These are phyloP conservation scores for Columba janthina DNA, from an alignment of 2,113 vertebrate genomes.

Conservation along the genomic window DNA sequence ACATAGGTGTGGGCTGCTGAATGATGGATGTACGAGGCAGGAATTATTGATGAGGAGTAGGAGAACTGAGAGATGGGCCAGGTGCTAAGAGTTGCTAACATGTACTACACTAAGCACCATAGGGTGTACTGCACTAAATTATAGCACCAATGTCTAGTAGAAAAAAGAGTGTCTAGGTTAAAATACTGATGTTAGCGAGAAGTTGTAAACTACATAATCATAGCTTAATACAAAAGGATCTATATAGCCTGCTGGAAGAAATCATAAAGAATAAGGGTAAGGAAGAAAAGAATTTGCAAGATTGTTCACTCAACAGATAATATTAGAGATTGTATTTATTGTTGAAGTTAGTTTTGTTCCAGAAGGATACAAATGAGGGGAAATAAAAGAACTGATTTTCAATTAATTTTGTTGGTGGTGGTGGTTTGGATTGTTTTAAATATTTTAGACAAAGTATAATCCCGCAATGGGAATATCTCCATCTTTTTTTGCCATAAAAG, in stretches of 20 bases:
- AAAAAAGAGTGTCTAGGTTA: background rate
- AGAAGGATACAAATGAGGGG: background rate
- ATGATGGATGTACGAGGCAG: background rate
- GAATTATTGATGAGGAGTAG: slow-evolving; percentile 35
- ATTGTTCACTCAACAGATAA: background rate
- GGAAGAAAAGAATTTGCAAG: background rate
- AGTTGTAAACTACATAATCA: background rate
- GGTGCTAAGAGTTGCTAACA: background rate
- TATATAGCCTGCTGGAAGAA: background rate
- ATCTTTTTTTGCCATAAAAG: background rate
- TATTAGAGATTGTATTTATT: background rate
- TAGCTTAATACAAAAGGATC: background rate
- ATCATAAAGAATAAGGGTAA: background rate
- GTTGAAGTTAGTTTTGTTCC: background rate
- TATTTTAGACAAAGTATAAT: background rate
- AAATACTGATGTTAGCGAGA: background rate
- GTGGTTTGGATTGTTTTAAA: background rate
- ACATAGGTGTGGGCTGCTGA: background rate
- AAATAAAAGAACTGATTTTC: background rate
- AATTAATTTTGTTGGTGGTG: background rate
- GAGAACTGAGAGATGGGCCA: slow-evolving; percentile 29
- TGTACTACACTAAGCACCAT: background rate
- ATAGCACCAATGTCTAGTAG: background rate
- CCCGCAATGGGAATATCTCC: background rate
- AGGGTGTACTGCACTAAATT: background rate